Percentiles rank a stretch among this genome's conserved stretches.
These are phyloP conservation scores for Drosophila tristis DNA, from an alignment of 1,140 invertebrate species.

Conservation along the genomic window DNA sequence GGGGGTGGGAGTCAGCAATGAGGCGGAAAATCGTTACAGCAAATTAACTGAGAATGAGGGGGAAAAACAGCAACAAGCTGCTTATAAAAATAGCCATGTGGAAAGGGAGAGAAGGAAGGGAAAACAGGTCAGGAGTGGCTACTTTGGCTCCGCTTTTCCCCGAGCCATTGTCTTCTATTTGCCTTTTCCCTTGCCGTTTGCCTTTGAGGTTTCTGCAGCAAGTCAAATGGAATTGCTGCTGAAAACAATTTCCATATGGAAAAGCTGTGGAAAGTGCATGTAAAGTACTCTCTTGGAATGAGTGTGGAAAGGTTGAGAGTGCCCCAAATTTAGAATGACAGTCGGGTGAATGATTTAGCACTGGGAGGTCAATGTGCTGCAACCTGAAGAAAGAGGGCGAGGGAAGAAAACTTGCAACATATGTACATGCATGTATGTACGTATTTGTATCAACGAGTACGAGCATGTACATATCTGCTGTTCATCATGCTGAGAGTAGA, in stretches of 20 bases:
- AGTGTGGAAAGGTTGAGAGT: conserved; percentile 6
- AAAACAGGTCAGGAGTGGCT: conserved; percentile 71
- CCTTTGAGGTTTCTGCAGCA: conserved; percentile 45
- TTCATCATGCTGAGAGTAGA: conserved; percentile 54
- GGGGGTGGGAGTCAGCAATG: conserved; percentile 44
- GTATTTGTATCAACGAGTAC: too few relatives aligned
- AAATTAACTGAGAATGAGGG: conserved; percentile 70
- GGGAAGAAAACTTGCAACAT: too few relatives aligned
- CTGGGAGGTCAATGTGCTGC: too few relatives aligned
- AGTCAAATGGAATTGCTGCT: conserved; percentile 55
- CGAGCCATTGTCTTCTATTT: conserved; percentile 34
- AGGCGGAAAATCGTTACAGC: conserved; percentile 78
- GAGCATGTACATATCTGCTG: conserved; percentile 42
- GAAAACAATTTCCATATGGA: conserved; percentile 52
- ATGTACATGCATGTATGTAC: too few relatives aligned
- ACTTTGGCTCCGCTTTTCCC: conserved; percentile 21
- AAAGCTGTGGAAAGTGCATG: conserved; percentile 51
- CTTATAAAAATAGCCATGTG: conserved; percentile 54
- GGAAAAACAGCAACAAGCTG: conserved; percentile 45
- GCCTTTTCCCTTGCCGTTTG: neutral
- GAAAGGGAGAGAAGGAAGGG: conserved; percentile 16
- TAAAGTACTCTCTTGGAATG: conserved; percentile 1
- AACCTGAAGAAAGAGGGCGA: too few relatives aligned
- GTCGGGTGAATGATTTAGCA: too few relatives aligned
- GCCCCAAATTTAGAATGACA: neutral